Evolutionary conservation across 2,888 invertebrate genomes (phyloP).

Genomic region (Laothoe populi): DNA sequence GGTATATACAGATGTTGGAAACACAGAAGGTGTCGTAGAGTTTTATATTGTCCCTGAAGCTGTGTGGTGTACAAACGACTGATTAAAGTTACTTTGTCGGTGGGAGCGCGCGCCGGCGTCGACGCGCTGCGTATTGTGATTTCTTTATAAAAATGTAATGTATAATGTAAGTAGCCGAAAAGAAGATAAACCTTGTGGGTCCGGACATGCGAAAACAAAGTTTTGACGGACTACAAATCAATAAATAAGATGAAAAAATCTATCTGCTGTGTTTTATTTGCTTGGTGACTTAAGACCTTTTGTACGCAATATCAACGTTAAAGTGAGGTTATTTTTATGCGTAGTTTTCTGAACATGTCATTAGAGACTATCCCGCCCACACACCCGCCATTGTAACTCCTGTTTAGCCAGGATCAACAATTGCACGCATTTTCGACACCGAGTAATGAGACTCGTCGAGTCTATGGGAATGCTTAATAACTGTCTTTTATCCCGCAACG

Average conservation of each 20-base stretch:
- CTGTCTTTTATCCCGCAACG: no score
- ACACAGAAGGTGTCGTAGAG: slow-evolving; percentile 45
- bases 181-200: slow-evolving; percentile 79
- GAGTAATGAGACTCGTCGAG: no score
- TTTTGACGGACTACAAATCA: slow-evolving; percentile 79
- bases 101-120: slow-evolving; percentile 52
- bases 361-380: no score
- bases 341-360: no score
- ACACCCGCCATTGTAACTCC: no score
- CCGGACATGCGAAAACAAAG: slow-evolving; percentile 77
- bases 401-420: no score
- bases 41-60: slow-evolving; percentile 62
- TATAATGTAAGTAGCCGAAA: slow-evolving; percentile 81
- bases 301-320: no score
- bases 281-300: no score
- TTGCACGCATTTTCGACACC: no score
- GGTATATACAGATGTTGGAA: slow-evolving; percentile 30
- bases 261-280: slow-evolving; percentile 61
- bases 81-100: slow-evolving; percentile 72
- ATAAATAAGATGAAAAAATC: slow-evolving; percentile 82
- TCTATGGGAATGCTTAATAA: no score
- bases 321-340: no score
- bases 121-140: slow-evolving; percentile 77
- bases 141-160: slow-evolving; percentile 82
- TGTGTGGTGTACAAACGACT: slow-evolving; percentile 74